Evolutionary conservation across 2,113 vertebrate genomes (phyloP).

Genomic region (Centrocercus urophasianus): DNA sequence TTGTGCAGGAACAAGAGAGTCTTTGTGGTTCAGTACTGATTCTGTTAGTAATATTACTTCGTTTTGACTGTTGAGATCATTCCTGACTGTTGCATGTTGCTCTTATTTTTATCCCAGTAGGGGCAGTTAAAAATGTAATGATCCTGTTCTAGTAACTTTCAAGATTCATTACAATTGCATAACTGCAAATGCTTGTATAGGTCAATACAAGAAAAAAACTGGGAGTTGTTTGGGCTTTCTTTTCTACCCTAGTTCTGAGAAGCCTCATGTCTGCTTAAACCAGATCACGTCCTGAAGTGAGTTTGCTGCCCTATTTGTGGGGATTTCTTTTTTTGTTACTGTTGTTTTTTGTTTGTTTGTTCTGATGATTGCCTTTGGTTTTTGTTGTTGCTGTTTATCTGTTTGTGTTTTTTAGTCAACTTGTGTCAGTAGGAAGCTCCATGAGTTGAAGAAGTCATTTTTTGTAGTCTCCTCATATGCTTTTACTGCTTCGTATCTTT

Average conservation of each 20-base stretch:
- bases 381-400: neutral
- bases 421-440: constrained; percentile 35
- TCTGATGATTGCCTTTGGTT: neutral
- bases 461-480: constrained; percentile 7
- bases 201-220: neutral
- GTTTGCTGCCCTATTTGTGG: neutral
- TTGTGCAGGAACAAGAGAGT: neutral
- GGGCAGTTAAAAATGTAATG: constrained; percentile 11
- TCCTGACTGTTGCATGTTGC: constrained; percentile 2
- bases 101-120: constrained; percentile 15
- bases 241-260: neutral
- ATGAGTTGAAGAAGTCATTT: neutral
- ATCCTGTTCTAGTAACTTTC: constrained; percentile 26
- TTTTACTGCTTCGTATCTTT: neutral
- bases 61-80: neutral
- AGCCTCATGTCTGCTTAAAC: neutral
- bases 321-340: neutral
- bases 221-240: neutral
- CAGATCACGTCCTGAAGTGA: neutral
- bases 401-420: neutral
- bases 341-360: too few species aligned
- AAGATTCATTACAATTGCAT: neutral
- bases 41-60: neutral
- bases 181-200: neutral
- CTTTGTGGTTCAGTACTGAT: neutral